phyloP scores from a whole-genome alignment of 2,797 vertebrate genomes.

The Thalassophryne amazonica region DNA sequence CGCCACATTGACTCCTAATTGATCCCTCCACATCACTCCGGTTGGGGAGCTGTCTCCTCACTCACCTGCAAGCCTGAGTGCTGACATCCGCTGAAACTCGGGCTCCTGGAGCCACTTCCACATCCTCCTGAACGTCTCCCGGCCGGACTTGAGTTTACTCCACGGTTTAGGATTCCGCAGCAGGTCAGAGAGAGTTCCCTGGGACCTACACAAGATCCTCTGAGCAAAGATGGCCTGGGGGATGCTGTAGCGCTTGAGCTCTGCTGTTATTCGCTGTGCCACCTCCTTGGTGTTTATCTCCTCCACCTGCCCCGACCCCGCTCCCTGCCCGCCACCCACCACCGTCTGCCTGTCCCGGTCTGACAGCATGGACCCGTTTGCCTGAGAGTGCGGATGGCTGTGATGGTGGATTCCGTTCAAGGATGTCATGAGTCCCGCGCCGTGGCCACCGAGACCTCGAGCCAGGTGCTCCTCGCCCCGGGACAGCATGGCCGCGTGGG shows the following conservation, averaged over 20 bases:
- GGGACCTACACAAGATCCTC: slow-evolving; percentile 96
- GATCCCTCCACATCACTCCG: slow-evolving; percentile 73
- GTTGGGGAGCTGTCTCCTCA: slow-evolving; percentile 65
- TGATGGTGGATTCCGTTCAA: slow-evolving; percentile 89
- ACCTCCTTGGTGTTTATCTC: slow-evolving; percentile 99
- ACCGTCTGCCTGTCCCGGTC: slow-evolving; percentile 86
- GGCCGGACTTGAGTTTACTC: slow-evolving; percentile 98
- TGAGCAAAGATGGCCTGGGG: slow-evolving; percentile 98
- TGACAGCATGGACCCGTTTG: slow-evolving; percentile 84
- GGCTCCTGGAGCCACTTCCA: slow-evolving; percentile 99
- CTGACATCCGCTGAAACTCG: slow-evolving; percentile 98
- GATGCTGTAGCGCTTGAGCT: slow-evolving; percentile 98
- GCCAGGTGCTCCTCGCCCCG: slow-evolving; percentile 89
- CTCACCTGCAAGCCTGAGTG: slow-evolving; percentile 95
- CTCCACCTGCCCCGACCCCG: slow-evolving; percentile 87
- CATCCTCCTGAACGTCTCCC: slow-evolving; percentile 98
- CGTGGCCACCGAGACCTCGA: slow-evolving; percentile 85
- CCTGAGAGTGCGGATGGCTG: slow-evolving; percentile 83
- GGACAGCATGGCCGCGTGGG: slow-evolving; percentile 91
- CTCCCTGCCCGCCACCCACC: slow-evolving; percentile 78
- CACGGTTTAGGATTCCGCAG: slow-evolving; percentile 97
- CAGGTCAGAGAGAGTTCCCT: slow-evolving; percentile 96
- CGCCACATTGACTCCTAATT: slow-evolving; percentile 78
- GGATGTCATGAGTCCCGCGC: slow-evolving; percentile 84
- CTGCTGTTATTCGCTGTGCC: slow-evolving; percentile 94